These are phyloP conservation scores for Drosophila recens DNA, from an alignment of 2,888 invertebrate genomes.

Conservation along the genomic window DNA sequence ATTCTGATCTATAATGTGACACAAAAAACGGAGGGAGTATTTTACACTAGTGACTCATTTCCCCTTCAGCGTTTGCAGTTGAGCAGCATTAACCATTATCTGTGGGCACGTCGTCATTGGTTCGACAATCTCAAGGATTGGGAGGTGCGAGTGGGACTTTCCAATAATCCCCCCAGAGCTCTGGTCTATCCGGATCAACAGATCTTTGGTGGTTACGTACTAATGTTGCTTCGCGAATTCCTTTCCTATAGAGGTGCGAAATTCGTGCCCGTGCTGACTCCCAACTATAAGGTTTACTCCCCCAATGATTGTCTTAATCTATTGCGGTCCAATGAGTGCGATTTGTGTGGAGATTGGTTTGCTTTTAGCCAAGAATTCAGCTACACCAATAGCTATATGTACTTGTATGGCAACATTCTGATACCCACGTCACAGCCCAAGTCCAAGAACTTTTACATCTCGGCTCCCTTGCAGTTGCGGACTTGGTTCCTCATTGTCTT, in stretches of 20 bases:
- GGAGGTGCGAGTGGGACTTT: slow-evolving; percentile 57
- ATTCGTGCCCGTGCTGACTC: slow-evolving; percentile 41
- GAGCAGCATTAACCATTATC: slow-evolving; percentile 42
- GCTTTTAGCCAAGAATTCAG: slow-evolving; percentile 33
- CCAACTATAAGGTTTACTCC: slow-evolving; percentile 37
- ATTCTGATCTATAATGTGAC: slow-evolving; percentile 51
- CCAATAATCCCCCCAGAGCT: slow-evolving; percentile 62
- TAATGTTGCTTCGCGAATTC: slow-evolving; percentile 48
- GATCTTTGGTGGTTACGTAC: slow-evolving; percentile 56
- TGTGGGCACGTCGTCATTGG: slow-evolving; percentile 46
- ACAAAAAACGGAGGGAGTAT: background rate
- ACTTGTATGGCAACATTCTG: slow-evolving; percentile 52
- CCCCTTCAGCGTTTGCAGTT: slow-evolving; percentile 27
- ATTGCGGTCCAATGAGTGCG: slow-evolving; percentile 24
- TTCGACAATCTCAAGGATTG: slow-evolving; percentile 46
- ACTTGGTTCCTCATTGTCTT: slow-evolving; percentile 42
- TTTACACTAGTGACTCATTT: slow-evolving; percentile 36
- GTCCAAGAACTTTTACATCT: slow-evolving; percentile 51
- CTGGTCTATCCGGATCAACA: slow-evolving; percentile 48
- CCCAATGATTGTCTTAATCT: slow-evolving; percentile 40
- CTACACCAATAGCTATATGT: slow-evolving; percentile 51
- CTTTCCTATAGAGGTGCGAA: slow-evolving; percentile 32
- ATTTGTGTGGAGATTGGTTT: slow-evolving; percentile 54
- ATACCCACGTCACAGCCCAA: slow-evolving; percentile 41
- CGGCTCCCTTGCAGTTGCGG: slow-evolving; percentile 48